Evolutionary conservation across 1,140 invertebrate species (phyloP), one percentile per base, ranked within the genome.

Genomic region (Mercenaria mercenaria): DNA sequence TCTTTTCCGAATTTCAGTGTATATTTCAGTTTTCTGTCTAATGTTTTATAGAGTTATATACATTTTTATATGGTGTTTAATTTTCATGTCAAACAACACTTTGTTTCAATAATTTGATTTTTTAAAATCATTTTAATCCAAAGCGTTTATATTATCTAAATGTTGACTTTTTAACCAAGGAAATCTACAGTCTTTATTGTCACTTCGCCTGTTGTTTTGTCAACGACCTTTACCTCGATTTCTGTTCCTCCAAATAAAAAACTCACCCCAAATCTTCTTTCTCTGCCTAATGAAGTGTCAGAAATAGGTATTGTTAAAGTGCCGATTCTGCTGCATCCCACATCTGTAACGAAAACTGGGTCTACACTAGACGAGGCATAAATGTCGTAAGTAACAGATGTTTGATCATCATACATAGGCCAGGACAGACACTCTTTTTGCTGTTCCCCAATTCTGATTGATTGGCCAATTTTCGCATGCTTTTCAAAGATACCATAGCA

Each of bases 201-300:
- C n/a, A 47, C 47, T 32, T 43, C 41, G 29, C 47, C 47, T 0
- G 76, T n/a, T 47, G 26, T 32, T 37, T 50, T 47, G 43, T 79
- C 76, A 23, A 79, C 76, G 26, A 79, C 23, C 26, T 79, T 79
- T 26, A 79, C 43, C 18, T 47, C 47, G 8, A 79, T 47, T 26
- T 79, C 76, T 50, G 76, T 79, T 26, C 76, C 76, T 50, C 76
- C 76, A 50, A 79, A 79, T 26, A 79, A 23, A 29, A 79, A 79
- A 29, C 13, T 50, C 15, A 52, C 43, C 13, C 76, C 76, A 79
- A 79, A 79, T 47, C 50, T 47, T 20, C 76, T 43, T 32, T n/a
- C 29, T 26, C 13, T 43, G 18, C 76, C 76, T 18, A 47, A 20
- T 29, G 39, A 41, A 0, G 76, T 50, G 29, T 79, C 76, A 15